Base-by-base conservation (phyloP, 2,888 invertebrate species). In the Acanthosepion pharaonis region DNA sequence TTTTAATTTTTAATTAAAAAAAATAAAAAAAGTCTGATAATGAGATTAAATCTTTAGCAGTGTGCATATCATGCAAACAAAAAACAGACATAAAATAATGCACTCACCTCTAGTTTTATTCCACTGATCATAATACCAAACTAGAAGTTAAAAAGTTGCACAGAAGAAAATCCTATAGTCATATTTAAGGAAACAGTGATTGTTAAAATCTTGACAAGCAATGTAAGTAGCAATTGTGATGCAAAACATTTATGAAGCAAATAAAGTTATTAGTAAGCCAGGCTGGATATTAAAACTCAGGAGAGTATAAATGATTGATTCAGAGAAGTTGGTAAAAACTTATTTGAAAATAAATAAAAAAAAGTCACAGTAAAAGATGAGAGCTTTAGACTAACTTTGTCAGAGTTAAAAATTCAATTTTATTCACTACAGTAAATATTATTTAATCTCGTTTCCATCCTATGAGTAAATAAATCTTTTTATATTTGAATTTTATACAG, bases 71-170 rank as follows among this genome's bases (percentile, higher is more conserved):
- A 78, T 78, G 78, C 78, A 78, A n/a, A 78, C 78, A 78, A n/a
- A 78, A 23, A 59, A 59, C n/a, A 78, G n/a, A 78, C 78, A 78
- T n/a, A 78, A 78, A 78, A 78, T 78, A n/a, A 78, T n/a, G 78
- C 78, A 78, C 78, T 78, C 78, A 78, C 78, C 78, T 78, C 78
- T 78, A 78, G 78, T 78, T 78, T 78, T 78, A 78, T 78, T 78
- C 78, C 78, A 78, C 78, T 78, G 78, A 78, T 78, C 78, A 78
- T 78, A 78, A 78, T 78, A 78, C 78, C 78, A 78, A 78, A 78
- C 78, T 78, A 78, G 3, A 78, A 78, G 78, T 78, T 78, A 78
- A 78, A 78, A 78, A 78, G 78, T 78, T n/a, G 78, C 78, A 78
- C 78, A 78, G 78, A 78, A 78, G 78, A 78, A 78, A 78, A 78